A percentile compares a stretch with the other conserved stretches of the same genome.
These are phyloP conservation scores for Apodemia zela DNA, from an alignment of 2,888 invertebrate genomes.

Conservation along the genomic window DNA sequence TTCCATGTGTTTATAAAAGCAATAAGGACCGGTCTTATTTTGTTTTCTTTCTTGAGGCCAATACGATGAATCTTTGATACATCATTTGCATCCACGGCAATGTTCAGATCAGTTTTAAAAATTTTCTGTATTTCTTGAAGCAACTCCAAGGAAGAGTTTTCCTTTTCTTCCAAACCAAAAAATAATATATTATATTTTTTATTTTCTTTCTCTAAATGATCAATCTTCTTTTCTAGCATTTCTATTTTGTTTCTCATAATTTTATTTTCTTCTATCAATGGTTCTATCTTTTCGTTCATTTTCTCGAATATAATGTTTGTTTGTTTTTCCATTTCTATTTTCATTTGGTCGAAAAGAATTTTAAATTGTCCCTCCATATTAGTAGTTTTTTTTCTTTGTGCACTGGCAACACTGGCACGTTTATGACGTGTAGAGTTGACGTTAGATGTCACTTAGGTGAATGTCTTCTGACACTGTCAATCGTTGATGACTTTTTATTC, in stretches of 20 bases:
- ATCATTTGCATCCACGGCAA: neutral
- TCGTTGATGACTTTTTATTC: neutral
- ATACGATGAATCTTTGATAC: neutral
- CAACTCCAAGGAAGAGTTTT: no score
- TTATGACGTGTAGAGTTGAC: neutral
- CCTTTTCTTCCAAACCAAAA: no score
- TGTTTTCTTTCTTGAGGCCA: neutral
- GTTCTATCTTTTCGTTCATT: constrained; percentile 17
- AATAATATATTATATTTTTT: constrained; percentile 5
- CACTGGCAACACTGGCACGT: neutral
- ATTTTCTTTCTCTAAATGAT: constrained; percentile 27
- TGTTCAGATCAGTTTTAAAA: constrained; percentile 3
- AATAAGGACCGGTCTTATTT: neutral
- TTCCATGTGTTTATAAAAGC: neutral
- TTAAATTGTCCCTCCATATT: constrained; percentile 27
- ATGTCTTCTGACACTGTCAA: neutral
- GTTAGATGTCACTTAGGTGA: neutral
- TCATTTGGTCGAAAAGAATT: constrained; percentile 26
- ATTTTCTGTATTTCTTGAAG: no score
- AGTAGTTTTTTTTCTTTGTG: neutral
- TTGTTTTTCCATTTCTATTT: constrained; percentile 27
- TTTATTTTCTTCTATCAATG: constrained; percentile 27
- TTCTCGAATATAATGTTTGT: constrained; percentile 27
- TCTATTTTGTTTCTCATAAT: constrained; percentile 27
- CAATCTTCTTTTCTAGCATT: constrained; percentile 26